Conservation (phyloP, 1,140 invertebrate species). For the Dermatophagoides farinae region DNA sequence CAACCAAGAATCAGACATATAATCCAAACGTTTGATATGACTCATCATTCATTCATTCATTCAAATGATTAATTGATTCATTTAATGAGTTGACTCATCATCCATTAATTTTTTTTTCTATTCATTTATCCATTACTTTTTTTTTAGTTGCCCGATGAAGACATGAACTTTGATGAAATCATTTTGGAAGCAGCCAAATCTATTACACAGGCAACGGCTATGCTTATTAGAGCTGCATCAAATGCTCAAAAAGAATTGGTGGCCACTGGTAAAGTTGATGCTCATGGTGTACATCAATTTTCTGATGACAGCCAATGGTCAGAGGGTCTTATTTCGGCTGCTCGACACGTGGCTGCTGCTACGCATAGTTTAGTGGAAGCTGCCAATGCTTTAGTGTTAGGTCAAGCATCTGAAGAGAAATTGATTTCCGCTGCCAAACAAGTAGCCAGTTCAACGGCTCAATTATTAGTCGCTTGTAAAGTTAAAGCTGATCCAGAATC, state of each 20-base stretch:
- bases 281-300: slow-evolving; percentile 41
- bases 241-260: slow-evolving; percentile 85
- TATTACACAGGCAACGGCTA: slow-evolving; percentile 86
- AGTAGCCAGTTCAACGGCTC: slow-evolving; percentile 88
- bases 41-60: no score
- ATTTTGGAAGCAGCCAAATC: slow-evolving; percentile 94
- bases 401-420: slow-evolving; percentile 79
- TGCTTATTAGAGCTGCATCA: slow-evolving; percentile 83
- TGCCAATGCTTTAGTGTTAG: slow-evolving; percentile 87
- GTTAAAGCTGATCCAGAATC: slow-evolving; percentile 91
- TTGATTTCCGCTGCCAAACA: slow-evolving; percentile 87
- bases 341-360: slow-evolving; percentile 80
- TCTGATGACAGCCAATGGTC: slow-evolving; percentile 97
- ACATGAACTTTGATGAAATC: slow-evolving; percentile 93
- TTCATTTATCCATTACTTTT: not conserved
- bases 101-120: not conserved
- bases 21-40: slow-evolving; percentile 3
- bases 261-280: slow-evolving; percentile 49
- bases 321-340: slow-evolving; percentile 87
- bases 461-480: slow-evolving; percentile 89
- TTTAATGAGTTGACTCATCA: not conserved
- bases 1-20: slow-evolving; percentile 99
- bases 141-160: slow-evolving; percentile 44
- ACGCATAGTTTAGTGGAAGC: slow-evolving; percentile 92
- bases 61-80: no score